Percentiles rank a stretch among this genome's conserved stretches.
Conservation (phyloP, 2,888 invertebrate genomes). For the Xestia rhomboidea region DNA sequence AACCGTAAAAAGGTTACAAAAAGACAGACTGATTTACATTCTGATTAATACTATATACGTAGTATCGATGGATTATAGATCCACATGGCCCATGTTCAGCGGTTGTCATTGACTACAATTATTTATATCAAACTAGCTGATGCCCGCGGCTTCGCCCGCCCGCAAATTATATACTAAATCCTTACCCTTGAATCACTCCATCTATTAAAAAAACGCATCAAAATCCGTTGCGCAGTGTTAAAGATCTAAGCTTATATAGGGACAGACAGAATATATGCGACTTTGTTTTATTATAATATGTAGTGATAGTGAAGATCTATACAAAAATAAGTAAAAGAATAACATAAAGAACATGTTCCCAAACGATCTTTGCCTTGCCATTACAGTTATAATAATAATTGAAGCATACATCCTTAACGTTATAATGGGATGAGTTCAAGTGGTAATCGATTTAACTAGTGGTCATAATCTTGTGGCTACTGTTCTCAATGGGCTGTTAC, state of each 20-base stretch:
- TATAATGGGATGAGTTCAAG: conserved; percentile 61
- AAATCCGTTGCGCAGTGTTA: too few relatives aligned
- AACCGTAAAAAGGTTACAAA: not conserved
- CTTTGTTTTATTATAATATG: too few relatives aligned
- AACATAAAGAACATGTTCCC: not conserved
- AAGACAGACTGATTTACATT: not conserved
- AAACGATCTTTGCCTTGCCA: conserved; percentile 9
- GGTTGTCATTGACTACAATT: not conserved
- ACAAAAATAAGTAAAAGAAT: not conserved
- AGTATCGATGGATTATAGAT: not conserved
- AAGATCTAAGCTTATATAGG: too few relatives aligned
- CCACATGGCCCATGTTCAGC: not conserved
- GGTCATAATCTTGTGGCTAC: conserved; percentile 54
- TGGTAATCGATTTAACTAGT: conserved; percentile 65
- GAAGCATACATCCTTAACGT: conserved; percentile 48
- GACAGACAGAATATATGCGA: too few relatives aligned
- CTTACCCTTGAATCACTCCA: too few relatives aligned
- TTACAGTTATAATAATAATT: conserved; percentile 51
- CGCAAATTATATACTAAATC: too few relatives aligned
- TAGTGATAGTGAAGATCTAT: too few relatives aligned
- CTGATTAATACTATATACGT: not conserved
- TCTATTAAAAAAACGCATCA: too few relatives aligned
- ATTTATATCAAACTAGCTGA: too few relatives aligned
- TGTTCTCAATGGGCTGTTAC: conserved; percentile 44
- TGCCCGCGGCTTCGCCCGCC: too few relatives aligned